Evolutionary conservation across 2,113 vertebrate species (phyloP).

Genomic region (Sinocyclocheilus anshuiensis): DNA sequence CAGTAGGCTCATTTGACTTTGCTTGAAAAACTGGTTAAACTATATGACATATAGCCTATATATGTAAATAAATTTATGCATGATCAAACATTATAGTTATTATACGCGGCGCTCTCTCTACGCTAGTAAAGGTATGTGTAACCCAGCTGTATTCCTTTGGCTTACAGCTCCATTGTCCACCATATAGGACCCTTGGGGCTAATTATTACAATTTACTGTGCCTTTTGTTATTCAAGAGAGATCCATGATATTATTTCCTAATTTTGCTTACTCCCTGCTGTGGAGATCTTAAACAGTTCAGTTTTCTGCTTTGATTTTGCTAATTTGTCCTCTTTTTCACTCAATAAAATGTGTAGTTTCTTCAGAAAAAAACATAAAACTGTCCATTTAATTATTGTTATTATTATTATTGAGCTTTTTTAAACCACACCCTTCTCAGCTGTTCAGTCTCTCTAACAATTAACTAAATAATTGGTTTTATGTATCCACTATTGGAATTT

Average conservation of each 20-base stretch:
- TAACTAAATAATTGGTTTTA: neutral
- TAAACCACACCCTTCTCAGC: neutral
- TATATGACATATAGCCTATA: neutral
- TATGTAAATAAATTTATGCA: neutral
- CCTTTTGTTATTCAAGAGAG: slow-evolving; percentile 69
- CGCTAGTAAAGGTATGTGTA: slow-evolving; percentile 75
- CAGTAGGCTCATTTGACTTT: slow-evolving; percentile 3
- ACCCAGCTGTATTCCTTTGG: slow-evolving; percentile 70
- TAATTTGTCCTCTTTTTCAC: no score
- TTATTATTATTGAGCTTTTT: neutral
- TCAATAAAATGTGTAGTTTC: no score
- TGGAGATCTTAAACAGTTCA: neutral
- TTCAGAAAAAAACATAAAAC: no score
- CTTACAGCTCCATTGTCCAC: slow-evolving; percentile 72
- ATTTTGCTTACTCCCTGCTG: slow-evolving; percentile 64
- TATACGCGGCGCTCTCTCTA: neutral
- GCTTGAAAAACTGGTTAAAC: neutral
- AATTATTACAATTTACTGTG: slow-evolving; percentile 75
- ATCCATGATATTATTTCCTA: slow-evolving; percentile 75
- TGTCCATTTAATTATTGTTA: neutral
- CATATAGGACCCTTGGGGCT: slow-evolving; percentile 72
- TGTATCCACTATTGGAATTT: neutral
- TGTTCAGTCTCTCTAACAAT: neutral
- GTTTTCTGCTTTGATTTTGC: neutral
- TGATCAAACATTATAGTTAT: slow-evolving; percentile 2